Conservation (phyloP, 2,888 invertebrate species). For the Tubulanus polymorphus region DNA sequence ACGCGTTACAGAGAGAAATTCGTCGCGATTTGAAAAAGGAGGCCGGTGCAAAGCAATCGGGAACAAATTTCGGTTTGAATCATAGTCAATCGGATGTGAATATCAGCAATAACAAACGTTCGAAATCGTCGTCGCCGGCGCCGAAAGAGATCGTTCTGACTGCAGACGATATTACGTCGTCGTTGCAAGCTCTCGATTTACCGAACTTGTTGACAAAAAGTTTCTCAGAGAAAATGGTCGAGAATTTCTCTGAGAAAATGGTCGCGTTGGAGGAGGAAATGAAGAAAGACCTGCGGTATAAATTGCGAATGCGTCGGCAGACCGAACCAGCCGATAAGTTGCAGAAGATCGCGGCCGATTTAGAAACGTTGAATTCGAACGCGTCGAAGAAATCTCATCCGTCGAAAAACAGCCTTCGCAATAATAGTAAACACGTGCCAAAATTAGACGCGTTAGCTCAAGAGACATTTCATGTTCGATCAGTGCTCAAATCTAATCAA, state of each 20-base stretch:
- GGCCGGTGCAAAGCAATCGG: constrained; percentile 9
- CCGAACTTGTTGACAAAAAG: constrained; percentile 26
- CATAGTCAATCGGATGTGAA: neutral
- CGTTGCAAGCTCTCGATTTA: constrained; percentile 18
- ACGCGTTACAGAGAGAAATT: constrained; percentile 29
- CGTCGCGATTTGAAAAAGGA: constrained; percentile 30
- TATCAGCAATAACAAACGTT: neutral
- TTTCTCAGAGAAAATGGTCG: constrained; percentile 34
- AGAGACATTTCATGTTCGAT: too few species aligned
- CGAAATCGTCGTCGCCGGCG: neutral
- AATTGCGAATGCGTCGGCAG: too few species aligned
- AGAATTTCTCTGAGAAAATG: constrained; percentile 30
- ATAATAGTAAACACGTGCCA: too few species aligned
- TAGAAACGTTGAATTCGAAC: too few species aligned
- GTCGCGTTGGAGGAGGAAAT: constrained; percentile 31
- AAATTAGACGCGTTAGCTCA: too few species aligned
- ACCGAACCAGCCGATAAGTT: too few species aligned
- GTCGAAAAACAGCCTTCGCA: too few species aligned
- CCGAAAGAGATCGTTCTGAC: neutral
- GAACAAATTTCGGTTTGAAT: neutral
- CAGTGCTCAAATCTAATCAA: too few species aligned
- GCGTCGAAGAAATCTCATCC: too few species aligned
- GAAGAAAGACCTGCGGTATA: neutral
- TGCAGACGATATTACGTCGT: constrained; percentile 6
- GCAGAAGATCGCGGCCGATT: too few species aligned